Evolutionary conservation across 2,797 vertebrate species (phyloP).

Genomic region (Phoxinus dragarum): DNA sequence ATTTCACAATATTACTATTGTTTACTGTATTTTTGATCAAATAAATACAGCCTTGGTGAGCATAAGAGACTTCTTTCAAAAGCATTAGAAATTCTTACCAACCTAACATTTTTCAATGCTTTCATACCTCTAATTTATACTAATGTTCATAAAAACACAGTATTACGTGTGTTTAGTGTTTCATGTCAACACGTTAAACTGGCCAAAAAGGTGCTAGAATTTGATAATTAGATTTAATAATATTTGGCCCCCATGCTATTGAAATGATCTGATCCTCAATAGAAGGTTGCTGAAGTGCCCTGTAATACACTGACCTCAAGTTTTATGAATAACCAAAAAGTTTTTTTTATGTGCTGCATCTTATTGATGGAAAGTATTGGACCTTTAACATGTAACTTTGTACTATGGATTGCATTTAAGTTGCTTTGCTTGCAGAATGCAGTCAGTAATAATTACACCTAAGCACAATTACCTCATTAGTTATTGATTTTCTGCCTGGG

Average conservation of each 20-base stretch:
- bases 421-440: conserved; percentile 26
- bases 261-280: neutral
- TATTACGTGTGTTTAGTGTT: neutral
- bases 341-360: conserved; percentile 2
- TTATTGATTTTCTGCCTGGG: conserved; percentile 34
- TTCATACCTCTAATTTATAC: neutral
- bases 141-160: neutral
- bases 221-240: neutral
- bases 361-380: neutral
- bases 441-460: conserved; percentile 1
- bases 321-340: neutral
- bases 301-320: neutral
- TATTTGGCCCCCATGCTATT: neutral
- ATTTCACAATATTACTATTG: neutral
- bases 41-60: neutral
- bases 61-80: neutral
- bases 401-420: neutral
- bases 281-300: neutral
- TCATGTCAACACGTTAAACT: neutral
- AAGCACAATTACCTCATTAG: conserved; percentile 9
- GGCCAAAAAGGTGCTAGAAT: neutral
- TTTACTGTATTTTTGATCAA: neutral
- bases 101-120: neutral
- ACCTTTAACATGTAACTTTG: neutral
- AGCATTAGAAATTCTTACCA: neutral